Percentiles rank a stretch among this genome's conserved stretches.
Evolutionary conservation across 2,113 vertebrate species (phyloP).

Genomic region (Pomatostomus ruficeps): DNA sequence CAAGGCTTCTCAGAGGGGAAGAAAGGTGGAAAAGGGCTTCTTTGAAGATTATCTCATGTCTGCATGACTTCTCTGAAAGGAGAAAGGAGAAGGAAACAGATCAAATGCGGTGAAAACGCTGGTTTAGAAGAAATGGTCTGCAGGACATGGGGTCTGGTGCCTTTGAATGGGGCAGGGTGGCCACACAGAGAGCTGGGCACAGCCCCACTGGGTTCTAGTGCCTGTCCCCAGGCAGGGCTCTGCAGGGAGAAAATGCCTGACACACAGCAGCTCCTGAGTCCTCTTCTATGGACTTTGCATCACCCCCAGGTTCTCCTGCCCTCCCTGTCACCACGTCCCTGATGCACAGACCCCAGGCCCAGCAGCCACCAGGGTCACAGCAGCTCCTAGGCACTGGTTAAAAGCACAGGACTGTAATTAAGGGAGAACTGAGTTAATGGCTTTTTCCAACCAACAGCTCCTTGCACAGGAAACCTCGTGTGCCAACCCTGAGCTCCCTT

Average conservation of each 20-base stretch:
- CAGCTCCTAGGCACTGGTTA: not conserved
- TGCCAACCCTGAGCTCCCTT: not conserved
- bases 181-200: not conserved
- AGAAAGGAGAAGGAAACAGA: conserved; percentile 31
- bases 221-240: not conserved
- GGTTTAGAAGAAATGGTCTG: not conserved
- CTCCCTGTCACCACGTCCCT: accelerated
- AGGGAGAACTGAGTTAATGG: not conserved
- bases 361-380: not conserved
- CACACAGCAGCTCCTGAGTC: not conserved
- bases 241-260: not conserved
- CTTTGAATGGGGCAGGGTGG: not conserved
- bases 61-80: not conserved
- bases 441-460: not conserved
- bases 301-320: not conserved
- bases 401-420: not conserved
- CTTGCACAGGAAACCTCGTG: not conserved
- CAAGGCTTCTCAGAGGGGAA: not conserved
- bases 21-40: not conserved
- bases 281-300: not conserved
- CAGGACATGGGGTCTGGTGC: not conserved
- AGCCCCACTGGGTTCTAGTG: not conserved
- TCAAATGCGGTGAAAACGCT: not conserved
- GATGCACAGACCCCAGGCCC: not conserved
- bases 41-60: not conserved